phyloP scores from a whole-genome alignment of 2,888 invertebrate species.

The Platycheirus albimanus region DNA sequence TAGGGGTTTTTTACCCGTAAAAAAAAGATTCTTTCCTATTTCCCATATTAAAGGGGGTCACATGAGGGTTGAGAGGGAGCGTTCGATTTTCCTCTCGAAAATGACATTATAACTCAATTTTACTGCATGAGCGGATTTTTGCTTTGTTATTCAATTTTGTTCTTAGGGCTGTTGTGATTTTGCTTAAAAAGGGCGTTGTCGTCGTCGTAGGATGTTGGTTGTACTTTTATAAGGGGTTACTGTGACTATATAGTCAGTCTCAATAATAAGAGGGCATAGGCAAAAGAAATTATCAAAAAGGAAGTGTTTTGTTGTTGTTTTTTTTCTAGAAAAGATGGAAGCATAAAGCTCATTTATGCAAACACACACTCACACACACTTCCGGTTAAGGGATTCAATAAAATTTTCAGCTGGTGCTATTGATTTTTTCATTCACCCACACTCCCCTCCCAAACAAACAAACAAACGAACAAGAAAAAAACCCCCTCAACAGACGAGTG shows the following conservation, averaged over 20 bases:
- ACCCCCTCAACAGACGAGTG: too few relatives aligned
- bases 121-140: slow-evolving; percentile 44
- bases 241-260: background rate
- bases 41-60: background rate
- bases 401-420: slow-evolving; percentile 50
- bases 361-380: slow-evolving; percentile 21
- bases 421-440: slow-evolving; percentile 47
- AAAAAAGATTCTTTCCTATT: slow-evolving; percentile 14
- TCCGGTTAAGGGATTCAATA: slow-evolving; percentile 45
- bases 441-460: background rate
- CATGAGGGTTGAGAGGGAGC: background rate
- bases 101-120: slow-evolving; percentile 59
- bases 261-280: background rate
- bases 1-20: background rate
- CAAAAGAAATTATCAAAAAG: too few relatives aligned
- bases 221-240: slow-evolving; percentile 20
- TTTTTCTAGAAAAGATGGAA: background rate
- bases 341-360: slow-evolving; percentile 4
- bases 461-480: too few relatives aligned
- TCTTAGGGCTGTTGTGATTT: background rate
- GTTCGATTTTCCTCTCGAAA: slow-evolving; percentile 59
- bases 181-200: background rate
- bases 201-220: background rate
- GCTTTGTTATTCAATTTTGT: slow-evolving; percentile 51
- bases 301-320: too few relatives aligned